Percentiles rank a stretch among this genome's conserved stretches.
Evolutionary conservation across 2,113 vertebrate genomes (phyloP).

Genomic region (Leptodactylus fuscus): DNA sequence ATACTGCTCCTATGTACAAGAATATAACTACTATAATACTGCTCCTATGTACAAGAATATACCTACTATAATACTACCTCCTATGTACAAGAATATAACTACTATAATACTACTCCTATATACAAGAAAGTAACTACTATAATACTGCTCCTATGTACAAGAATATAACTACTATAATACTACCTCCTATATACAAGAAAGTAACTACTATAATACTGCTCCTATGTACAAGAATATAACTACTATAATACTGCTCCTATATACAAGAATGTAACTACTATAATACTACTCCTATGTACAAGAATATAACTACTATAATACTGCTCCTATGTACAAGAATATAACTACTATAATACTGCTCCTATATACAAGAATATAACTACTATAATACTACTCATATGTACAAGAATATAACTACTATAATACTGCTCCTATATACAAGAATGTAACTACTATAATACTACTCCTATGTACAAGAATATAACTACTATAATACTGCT

Average conservation of each 20-base stretch:
- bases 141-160: neutral
- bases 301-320: too few species aligned
- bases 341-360: too few species aligned
- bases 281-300: neutral
- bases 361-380: too few species aligned
- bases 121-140: neutral
- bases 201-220: neutral
- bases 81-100: too few species aligned
- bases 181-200: neutral
- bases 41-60: too few species aligned
- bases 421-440: neutral
- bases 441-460: slow-evolving; percentile 19
- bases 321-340: too few species aligned
- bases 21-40: too few species aligned
- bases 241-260: neutral
- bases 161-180: neutral
- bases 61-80: too few species aligned
- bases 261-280: neutral
- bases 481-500: slow-evolving; percentile 14
- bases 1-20: too few species aligned
- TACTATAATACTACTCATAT: neutral
- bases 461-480: neutral
- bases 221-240: neutral
- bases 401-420: slow-evolving; percentile 23
- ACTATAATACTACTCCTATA: neutral